Evolutionary conservation across 2,113 vertebrate genomes (phyloP), one percentile per base, ranked within the genome.

Genomic region (Hippopotamus amphibius): DNA sequence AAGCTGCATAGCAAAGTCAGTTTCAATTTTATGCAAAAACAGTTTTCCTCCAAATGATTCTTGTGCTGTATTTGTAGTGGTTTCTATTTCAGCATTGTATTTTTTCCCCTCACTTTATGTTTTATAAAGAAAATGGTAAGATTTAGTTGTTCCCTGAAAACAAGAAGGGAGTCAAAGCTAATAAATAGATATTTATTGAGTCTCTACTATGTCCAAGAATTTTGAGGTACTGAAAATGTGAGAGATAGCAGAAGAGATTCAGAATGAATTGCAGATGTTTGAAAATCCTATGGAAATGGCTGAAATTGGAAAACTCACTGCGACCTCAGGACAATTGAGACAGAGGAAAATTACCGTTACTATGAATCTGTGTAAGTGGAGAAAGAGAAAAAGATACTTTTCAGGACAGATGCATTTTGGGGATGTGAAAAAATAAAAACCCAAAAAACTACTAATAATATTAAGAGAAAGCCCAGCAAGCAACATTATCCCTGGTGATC

Each of bases 61-160:
- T 71, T 65, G 53, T 77, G 86, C 83, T 97, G 96, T 88, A 50
- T 92, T 55, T 53, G 83, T 96, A 96, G 96, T 95, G 91, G 63
- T 74, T 97, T 97, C 97, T 96, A 97, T 95, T 97, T 97, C 88
- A 53, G 86, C 83, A 50, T 94, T 92, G 91, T 97, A 82, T 92
- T 95, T 95, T 93, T 76, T 17, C 16, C 24, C 30, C 76, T 86
- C 65, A 30, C 90, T 89, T 97, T 71, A 59, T 97, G 69, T 87
- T 97, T 98, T 97, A 96, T 74, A 97, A 96, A 94, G 95, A 97
- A 90, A 94, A 88, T 76, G 86, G n/a, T 93, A 71, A 93, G 57
- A 50, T 87, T 91, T 83, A 87, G 96, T 95, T 96, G 50, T 85
- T 97, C 85, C 41, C 87, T 81, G 28, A 96, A 95, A 96, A 76